Conservation (phyloP, 2,888 invertebrate species). For the Chaetogeoica ovagalla region DNA sequence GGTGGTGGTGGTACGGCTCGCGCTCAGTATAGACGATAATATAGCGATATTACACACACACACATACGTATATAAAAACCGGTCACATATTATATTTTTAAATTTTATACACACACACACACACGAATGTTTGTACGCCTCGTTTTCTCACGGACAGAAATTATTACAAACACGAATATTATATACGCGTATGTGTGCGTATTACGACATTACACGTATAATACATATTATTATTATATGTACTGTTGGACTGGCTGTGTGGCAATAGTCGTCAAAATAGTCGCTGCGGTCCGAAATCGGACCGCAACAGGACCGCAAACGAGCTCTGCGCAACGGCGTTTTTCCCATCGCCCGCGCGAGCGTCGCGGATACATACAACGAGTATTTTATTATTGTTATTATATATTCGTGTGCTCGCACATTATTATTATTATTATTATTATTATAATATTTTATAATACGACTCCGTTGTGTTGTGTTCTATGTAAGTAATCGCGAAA, state of each 20-base stretch:
- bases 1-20: too few species aligned
- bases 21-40: too few species aligned
- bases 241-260: too few species aligned
- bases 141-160: slow-evolving; percentile 50
- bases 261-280: too few species aligned
- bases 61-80: background rate
- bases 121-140: slow-evolving; percentile 13
- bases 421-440: too few species aligned
- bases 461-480: too few species aligned
- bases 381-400: too few species aligned
- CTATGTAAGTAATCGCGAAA: too few species aligned
- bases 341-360: slow-evolving; percentile 11
- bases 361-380: too few species aligned
- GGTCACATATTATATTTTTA: slow-evolving; percentile 22
- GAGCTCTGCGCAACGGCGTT: slow-evolving; percentile 15
- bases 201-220: slow-evolving; percentile 19
- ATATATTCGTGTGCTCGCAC: too few species aligned
- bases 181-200: background rate
- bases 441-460: too few species aligned
- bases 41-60: too few species aligned
- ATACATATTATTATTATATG: background rate
- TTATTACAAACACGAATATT: background rate
- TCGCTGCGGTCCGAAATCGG: slow-evolving; percentile 22
- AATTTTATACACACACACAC: background rate
- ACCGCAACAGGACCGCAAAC: slow-evolving; percentile 16